These are phyloP conservation scores for Odontamblyopus rebecca DNA, from an alignment of 2,797 vertebrate species.

Conservation along the genomic window DNA sequence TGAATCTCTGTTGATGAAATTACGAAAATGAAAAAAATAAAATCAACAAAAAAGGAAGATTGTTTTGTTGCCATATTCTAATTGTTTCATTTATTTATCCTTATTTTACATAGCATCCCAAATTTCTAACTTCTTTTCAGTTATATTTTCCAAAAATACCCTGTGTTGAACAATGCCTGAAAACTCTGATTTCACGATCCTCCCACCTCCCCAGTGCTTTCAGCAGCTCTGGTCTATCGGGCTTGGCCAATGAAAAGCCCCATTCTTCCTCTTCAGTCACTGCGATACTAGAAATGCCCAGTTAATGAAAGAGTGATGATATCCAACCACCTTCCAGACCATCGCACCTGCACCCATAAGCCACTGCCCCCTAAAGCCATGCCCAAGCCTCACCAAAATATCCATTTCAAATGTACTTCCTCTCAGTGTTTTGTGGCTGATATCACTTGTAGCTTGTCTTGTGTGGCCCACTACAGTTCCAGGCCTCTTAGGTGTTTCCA, in stretches of 20 bases:
- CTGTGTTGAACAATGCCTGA: slow-evolving; percentile 27
- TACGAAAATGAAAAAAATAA: too few relatives aligned
- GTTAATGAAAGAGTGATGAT: slow-evolving; percentile 81
- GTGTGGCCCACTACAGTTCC: slow-evolving; percentile 64
- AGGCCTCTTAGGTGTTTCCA: slow-evolving; percentile 63
- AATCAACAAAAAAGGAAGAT: too few relatives aligned
- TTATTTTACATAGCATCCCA: not conserved
- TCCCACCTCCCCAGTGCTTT: slow-evolving; percentile 66
- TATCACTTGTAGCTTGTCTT: slow-evolving; percentile 55
- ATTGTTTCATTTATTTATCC: slow-evolving; percentile 1
- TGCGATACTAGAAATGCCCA: slow-evolving; percentile 61
- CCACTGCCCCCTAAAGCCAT: slow-evolving; percentile 31
- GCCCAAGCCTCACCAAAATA: slow-evolving; percentile 40
- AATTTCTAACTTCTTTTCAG: not conserved
- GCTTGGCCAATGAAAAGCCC: slow-evolving; percentile 61
- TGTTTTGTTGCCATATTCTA: not conserved
- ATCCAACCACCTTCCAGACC: slow-evolving; percentile 70
- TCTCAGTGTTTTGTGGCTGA: slow-evolving; percentile 36
- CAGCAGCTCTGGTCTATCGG: slow-evolving; percentile 60
- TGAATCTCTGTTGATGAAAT: too few relatives aligned
- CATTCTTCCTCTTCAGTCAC: slow-evolving; percentile 65
- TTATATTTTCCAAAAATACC: slow-evolving; percentile 16
- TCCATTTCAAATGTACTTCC: slow-evolving; percentile 59
- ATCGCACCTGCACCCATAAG: slow-evolving; percentile 61
- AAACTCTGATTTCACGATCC: slow-evolving; percentile 61